phyloP scores from a whole-genome alignment of 2,888 invertebrate genomes.

The Spodoptera littoralis region DNA sequence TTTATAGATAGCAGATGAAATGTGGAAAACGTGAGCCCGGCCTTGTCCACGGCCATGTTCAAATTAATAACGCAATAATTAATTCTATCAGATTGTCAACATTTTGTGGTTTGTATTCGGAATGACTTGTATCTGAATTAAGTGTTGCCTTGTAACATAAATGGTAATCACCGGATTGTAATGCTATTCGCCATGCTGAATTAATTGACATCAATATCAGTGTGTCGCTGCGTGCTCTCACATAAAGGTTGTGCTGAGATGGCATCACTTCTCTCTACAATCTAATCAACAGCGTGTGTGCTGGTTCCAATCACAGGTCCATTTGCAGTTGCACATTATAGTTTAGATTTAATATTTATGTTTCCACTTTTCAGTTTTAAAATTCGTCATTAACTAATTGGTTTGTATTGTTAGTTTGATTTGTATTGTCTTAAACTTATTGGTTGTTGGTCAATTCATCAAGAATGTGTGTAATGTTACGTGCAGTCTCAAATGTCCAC shows the following conservation, averaged over 20 bases:
- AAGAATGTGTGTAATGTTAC: too few relatives aligned
- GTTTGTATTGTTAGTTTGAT: too few relatives aligned
- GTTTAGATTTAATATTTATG: too few relatives aligned
- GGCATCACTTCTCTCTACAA: not conserved
- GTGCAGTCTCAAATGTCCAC: not conserved
- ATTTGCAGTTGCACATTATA: too few relatives aligned
- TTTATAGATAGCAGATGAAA: slow-evolving; percentile 22
- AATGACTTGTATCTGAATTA: slow-evolving; percentile 42
- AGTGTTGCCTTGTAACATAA: slow-evolving; percentile 41
- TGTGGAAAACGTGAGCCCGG: slow-evolving; percentile 18
- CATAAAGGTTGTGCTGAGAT: slow-evolving; percentile 7
- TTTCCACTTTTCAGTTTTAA: too few relatives aligned
- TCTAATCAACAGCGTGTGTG: too few relatives aligned
- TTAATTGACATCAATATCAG: slow-evolving; percentile 29
- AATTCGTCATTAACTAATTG: too few relatives aligned
- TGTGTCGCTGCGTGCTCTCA: slow-evolving; percentile 5
- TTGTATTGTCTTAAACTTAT: too few relatives aligned
- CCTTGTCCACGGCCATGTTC: slow-evolving; percentile 25
- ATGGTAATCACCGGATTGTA: slow-evolving; percentile 35
- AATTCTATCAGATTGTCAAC: slow-evolving; percentile 22
- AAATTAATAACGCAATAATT: slow-evolving; percentile 16
- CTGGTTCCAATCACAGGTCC: too few relatives aligned
- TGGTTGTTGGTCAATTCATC: too few relatives aligned
- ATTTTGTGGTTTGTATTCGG: slow-evolving; percentile 33
- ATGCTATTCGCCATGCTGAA: slow-evolving; percentile 39